phyloP scores from a whole-genome alignment of 2,797 vertebrate species.

The Oreonectes daqikongensis region DNA sequence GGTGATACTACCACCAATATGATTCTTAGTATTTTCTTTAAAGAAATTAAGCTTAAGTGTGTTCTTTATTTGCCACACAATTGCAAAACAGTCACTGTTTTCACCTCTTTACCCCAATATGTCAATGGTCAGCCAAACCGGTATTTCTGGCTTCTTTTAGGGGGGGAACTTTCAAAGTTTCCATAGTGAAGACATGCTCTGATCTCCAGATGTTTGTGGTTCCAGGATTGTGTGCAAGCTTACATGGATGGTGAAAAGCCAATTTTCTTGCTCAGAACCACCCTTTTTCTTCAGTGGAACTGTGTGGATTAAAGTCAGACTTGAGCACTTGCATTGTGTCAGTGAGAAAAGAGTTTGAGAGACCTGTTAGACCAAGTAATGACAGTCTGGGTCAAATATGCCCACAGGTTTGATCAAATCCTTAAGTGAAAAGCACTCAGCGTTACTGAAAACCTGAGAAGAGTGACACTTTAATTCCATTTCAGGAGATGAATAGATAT shows the following conservation, averaged over 20 bases:
- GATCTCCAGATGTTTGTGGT: background rate
- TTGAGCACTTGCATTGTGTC: background rate
- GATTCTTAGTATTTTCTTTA: too few relatives aligned
- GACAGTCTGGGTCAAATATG: conserved; percentile 1
- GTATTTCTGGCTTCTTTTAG: background rate
- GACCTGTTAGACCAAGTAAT: background rate
- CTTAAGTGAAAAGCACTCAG: background rate
- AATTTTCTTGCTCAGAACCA: background rate
- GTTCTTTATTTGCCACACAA: too few relatives aligned
- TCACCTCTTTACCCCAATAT: background rate
- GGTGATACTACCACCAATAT: too few relatives aligned
- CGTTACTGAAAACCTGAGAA: background rate
- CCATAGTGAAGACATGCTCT: background rate
- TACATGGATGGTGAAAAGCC: background rate
- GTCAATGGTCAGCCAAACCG: background rate
- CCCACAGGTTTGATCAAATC: background rate
- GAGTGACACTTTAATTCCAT: conserved; percentile 5
- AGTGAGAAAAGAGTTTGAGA: background rate
- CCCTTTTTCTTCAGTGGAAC: background rate
- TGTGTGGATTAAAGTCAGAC: background rate
- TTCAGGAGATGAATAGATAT: conserved; percentile 4
- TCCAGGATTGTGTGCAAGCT: background rate
- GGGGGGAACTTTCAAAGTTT: too few relatives aligned
- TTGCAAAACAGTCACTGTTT: background rate
- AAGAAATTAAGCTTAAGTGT: too few relatives aligned